phyloP scores from a whole-genome alignment of 2,888 invertebrate species.

The Rhingia rostrata region DNA sequence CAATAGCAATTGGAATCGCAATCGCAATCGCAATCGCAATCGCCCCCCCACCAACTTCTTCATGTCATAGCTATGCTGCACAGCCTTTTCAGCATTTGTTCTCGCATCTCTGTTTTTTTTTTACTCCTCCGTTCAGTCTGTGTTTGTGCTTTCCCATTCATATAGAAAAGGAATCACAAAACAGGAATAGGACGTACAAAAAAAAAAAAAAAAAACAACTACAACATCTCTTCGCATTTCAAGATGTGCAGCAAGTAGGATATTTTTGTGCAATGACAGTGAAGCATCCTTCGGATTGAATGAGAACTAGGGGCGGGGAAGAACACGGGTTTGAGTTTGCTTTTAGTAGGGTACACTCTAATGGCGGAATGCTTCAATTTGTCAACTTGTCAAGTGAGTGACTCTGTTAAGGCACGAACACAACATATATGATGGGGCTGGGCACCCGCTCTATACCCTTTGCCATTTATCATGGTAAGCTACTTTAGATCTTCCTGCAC shows the following conservation, averaged over 20 bases:
- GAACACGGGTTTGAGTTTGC: not conserved
- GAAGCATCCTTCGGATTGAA: conserved; percentile 39
- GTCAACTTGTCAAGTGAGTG: conserved; percentile 73
- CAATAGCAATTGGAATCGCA: not conserved
- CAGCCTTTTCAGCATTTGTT: conserved; percentile 52
- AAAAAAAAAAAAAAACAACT: not conserved
- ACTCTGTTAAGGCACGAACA: conserved; percentile 61
- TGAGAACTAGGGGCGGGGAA: not conserved
- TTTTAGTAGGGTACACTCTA: conserved; percentile 41
- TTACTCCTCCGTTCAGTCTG: not conserved
- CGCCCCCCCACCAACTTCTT: not conserved
- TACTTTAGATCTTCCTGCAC: conserved; percentile 30
- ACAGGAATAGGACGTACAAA: not conserved
- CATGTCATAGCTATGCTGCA: not conserved
- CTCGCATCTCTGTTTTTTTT: not conserved
- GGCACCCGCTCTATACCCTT: not conserved
- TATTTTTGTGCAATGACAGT: conserved; percentile 48
- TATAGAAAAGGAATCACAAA: conserved; percentile 42
- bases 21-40: not conserved
- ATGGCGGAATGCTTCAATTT: conserved; percentile 69
- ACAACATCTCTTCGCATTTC: conserved; percentile 38
- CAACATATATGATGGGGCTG: conserved; percentile 21
- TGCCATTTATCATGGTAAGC: conserved; percentile 43
- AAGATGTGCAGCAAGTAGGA: conserved; percentile 59
- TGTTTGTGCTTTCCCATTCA: conserved; percentile 58